Evolutionary conservation across 2,797 vertebrate genomes (phyloP).

Genomic region (Lycodopsis pacificus): DNA sequence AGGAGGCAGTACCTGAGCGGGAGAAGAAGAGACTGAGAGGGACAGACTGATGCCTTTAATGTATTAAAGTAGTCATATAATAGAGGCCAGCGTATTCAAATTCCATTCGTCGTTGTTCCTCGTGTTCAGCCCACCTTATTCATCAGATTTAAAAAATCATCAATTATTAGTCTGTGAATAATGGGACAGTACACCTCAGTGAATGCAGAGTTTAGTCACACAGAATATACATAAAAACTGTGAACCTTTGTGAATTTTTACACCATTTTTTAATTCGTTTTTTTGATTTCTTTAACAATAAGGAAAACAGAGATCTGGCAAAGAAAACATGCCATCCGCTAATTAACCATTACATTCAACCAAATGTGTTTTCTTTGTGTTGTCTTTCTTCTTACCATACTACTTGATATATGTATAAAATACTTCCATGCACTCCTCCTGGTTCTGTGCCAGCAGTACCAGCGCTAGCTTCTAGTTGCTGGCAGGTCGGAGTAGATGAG

Average conservation of each 20-base stretch:
- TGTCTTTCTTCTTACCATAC: not conserved
- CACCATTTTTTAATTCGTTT: slow-evolving; percentile 74
- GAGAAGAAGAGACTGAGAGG: not conserved
- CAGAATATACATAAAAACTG: slow-evolving; percentile 67
- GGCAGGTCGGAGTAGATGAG: slow-evolving; percentile 82
- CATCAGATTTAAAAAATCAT: slow-evolving; percentile 90
- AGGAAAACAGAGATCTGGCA: not conserved
- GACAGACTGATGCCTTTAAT: slow-evolving; percentile 60
- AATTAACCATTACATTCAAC: not conserved
- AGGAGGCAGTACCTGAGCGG: not conserved
- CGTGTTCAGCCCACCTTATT: slow-evolving; percentile 83
- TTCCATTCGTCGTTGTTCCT: slow-evolving; percentile 79
- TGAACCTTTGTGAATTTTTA: slow-evolving; percentile 83
- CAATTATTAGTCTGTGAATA: slow-evolving; percentile 92
- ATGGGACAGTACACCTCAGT: slow-evolving; percentile 87
- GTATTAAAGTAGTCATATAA: slow-evolving; percentile 66
- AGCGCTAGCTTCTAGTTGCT: slow-evolving; percentile 73
- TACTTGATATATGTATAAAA: slow-evolving; percentile 1
- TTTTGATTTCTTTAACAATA: slow-evolving; percentile 68
- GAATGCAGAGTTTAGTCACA: slow-evolving; percentile 84
- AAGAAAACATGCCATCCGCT: slow-evolving; percentile 15
- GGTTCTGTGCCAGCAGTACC: slow-evolving; percentile 49
- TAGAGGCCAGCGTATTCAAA: slow-evolving; percentile 81
- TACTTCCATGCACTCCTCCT: slow-evolving; percentile 21
- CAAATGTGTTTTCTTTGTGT: slow-evolving; percentile 36